Conservation (phyloP, 2,888 invertebrate species). For the Drosophila kuntzei region DNA sequence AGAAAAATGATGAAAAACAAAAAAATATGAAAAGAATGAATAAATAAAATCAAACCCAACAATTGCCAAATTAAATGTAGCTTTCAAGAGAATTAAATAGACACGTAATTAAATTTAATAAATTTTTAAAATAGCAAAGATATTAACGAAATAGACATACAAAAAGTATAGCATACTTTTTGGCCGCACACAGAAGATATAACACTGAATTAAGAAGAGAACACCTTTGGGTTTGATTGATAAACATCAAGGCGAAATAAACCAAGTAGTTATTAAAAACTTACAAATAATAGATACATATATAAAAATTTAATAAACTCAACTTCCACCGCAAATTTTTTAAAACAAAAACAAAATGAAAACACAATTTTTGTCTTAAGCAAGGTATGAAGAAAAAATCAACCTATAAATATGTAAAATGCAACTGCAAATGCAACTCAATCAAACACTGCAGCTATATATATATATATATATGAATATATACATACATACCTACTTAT, state of each 20-base stretch:
- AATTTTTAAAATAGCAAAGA: constrained; percentile 62
- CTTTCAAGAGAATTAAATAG: constrained; percentile 83
- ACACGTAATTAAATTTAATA: constrained; percentile 70
- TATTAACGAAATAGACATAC: constrained; percentile 50
- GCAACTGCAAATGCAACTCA: constrained; percentile 75
- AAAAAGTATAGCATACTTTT: constrained; percentile 70
- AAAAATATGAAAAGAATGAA: constrained; percentile 38
- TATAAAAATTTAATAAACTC: constrained; percentile 74
- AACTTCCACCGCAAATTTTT: constrained; percentile 81
- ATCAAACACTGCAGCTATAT: constrained; percentile 75
- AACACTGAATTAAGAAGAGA: constrained; percentile 23
- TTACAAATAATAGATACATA: constrained; percentile 70
- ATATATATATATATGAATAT: constrained; percentile 55
- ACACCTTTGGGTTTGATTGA: constrained; percentile 77
- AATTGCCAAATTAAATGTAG: constrained; percentile 86
- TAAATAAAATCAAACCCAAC: constrained; percentile 84
- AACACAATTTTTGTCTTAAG: constrained; percentile 80
- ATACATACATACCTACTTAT: constrained; percentile 53
- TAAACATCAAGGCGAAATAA: constrained; percentile 57
- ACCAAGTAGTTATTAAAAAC: constrained; percentile 72
- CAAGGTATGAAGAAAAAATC: constrained; percentile 59
- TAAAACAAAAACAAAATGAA: constrained; percentile 59
- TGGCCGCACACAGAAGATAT: constrained; percentile 47
- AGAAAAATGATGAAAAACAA: constrained; percentile 35
- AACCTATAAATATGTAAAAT: constrained; percentile 68